A percentile compares a stretch with the other conserved stretches of the same genome.
Conservation (phyloP, 2,888 invertebrate genomes). For the Spisula solida region DNA sequence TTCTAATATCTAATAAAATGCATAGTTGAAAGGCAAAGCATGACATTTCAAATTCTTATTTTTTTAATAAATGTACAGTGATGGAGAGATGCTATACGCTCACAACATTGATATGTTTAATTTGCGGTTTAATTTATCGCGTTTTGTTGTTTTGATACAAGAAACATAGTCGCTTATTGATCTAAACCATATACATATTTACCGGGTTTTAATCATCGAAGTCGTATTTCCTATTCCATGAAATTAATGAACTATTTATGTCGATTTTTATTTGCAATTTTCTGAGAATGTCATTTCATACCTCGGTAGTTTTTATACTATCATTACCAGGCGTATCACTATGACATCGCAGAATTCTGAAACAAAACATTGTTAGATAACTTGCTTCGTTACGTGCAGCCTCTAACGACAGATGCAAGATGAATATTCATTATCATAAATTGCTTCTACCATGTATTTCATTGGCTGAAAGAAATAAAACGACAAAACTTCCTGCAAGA, state of each 20-base stretch:
- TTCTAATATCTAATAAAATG: too few relatives aligned
- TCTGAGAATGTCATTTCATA: not conserved
- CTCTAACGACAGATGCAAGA: not conserved
- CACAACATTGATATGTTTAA: too few relatives aligned
- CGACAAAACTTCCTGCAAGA: too few relatives aligned
- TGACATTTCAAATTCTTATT: too few relatives aligned
- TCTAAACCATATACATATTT: not conserved
- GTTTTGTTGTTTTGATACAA: not conserved
- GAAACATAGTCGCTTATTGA: not conserved
- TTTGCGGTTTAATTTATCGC: not conserved
- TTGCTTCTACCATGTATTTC: not conserved
- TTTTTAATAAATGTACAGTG: too few relatives aligned
- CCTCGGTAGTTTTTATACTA: not conserved
- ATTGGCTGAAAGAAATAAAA: slow-evolving; percentile 1
- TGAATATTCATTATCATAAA: not conserved
- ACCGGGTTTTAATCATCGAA: not conserved
- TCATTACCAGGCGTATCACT: not conserved
- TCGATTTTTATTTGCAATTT: not conserved
- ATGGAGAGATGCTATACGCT: too few relatives aligned
- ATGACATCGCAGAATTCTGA: not conserved
- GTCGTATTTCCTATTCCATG: not conserved
- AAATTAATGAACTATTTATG: slow-evolving; percentile 2
- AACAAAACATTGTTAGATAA: not conserved
- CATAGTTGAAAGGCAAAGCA: too few relatives aligned
- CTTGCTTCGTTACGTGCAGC: not conserved